Conservation (phyloP, 2,113 vertebrate species). For the Anguilla japonica region DNA sequence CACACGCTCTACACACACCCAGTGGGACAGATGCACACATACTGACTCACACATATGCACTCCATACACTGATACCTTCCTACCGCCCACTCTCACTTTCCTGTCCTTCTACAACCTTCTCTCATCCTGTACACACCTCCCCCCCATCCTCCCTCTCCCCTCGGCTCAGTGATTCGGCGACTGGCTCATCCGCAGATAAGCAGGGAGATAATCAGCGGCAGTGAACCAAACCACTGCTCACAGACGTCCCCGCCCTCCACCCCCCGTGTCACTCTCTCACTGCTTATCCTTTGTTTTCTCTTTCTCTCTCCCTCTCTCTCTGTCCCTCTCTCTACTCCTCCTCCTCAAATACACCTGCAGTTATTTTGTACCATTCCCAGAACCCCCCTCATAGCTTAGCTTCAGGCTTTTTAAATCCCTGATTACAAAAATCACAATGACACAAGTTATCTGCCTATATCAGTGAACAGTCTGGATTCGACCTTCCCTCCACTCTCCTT, state of each 20-base stretch:
- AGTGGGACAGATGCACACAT: neutral
- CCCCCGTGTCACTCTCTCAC: neutral
- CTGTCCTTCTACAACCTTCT: constrained; percentile 27
- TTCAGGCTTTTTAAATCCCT: neutral
- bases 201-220: constrained; percentile 39
- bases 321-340: neutral
- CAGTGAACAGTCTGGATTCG: too few species aligned
- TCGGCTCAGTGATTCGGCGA: neutral
- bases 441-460: neutral
- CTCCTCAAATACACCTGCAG: neutral
- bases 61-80: constrained; percentile 46
- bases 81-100: constrained; percentile 50
- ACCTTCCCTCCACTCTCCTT: too few species aligned
- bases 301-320: neutral
- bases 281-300: neutral
- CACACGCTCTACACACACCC: constrained; percentile 34
- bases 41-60: constrained; percentile 13
- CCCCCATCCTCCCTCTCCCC: neutral
- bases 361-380: neutral
- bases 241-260: neutral
- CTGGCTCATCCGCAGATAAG: constrained; percentile 36
- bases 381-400: neutral
- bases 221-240: constrained; percentile 15
- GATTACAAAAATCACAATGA: neutral
- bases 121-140: neutral